Percentiles rank a stretch among this genome's conserved stretches.
phyloP scores from a whole-genome alignment of 2,113 vertebrate genomes.

The Meriones unguiculatus region DNA sequence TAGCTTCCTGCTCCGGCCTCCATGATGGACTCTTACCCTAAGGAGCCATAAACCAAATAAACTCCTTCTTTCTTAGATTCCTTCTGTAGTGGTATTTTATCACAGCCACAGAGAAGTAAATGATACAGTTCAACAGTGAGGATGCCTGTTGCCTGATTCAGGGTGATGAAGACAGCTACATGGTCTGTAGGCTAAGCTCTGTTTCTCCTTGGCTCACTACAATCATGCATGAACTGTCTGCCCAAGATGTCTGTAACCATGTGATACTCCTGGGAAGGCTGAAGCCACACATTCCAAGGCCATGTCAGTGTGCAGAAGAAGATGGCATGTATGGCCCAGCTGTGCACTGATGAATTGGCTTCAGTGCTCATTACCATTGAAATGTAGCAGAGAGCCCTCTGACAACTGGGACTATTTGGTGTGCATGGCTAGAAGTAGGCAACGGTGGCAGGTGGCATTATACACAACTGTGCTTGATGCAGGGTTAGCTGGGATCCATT shows the following conservation, averaged over 20 bases:
- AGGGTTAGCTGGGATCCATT: slow-evolving; percentile 78
- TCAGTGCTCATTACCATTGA: slow-evolving; percentile 55
- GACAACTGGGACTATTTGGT: slow-evolving; percentile 79
- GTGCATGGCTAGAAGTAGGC: slow-evolving; percentile 78
- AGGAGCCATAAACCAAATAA: background rate
- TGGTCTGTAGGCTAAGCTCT: background rate
- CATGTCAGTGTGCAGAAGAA: slow-evolving; percentile 43
- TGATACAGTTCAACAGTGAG: background rate
- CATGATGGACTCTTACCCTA: background rate
- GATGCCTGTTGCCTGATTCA: background rate
- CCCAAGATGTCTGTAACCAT: slow-evolving; percentile 62
- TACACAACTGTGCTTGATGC: slow-evolving; percentile 81
- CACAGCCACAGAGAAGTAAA: background rate
- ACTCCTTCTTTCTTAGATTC: too few relatives aligned
- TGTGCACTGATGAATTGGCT: slow-evolving; percentile 64
- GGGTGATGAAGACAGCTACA: too few relatives aligned
- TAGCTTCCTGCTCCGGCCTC: background rate
- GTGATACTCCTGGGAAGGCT: background rate
- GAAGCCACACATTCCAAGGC: slow-evolving; percentile 68
- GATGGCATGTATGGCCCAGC: slow-evolving; percentile 46
- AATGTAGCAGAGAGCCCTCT: slow-evolving; percentile 79
- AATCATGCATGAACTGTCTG: slow-evolving; percentile 6
- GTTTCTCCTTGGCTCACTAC: background rate
- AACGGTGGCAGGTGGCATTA: slow-evolving; percentile 80
- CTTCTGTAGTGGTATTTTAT: background rate